Evolutionary conservation across 2,113 vertebrate genomes (phyloP), one percentile per base, ranked within the genome.

Genomic region (Piliocolobus tephrosceles): DNA sequence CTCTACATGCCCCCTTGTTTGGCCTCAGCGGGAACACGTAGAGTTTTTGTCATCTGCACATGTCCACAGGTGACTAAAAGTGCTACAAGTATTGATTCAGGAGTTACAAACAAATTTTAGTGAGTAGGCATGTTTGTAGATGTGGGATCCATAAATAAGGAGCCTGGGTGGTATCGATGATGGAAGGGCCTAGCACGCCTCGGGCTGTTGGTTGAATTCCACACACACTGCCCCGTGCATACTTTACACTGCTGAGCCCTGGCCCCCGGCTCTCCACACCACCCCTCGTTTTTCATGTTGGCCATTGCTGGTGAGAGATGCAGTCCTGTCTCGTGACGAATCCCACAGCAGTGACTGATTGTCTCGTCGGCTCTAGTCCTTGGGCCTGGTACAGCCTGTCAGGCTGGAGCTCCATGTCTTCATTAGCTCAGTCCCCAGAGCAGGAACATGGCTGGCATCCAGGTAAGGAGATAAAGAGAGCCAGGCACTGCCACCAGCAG

Each of bases 391-490:
- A 38, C 4, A 84, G 92, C 38, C 50, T 1, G 14, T 97, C n/a
- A 83, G 61, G 82, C 92, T 80, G 64, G 43, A 13, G 30, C 81
- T 92, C 93, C 81, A 80, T 87, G 17, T 96, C 78, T 98, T 92
- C 5, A 64, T 97, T 96, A 75, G 86, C 87, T 88, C 10, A 82
- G 68, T 90, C 64, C 32, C 79, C 73, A 43, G 79, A 27, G 70
- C 92, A 96, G 95, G 32, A 85, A 35, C 57, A 18, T 87, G 96
- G 82, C 95, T 81, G 0, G 0, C 0, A 78, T 95, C 17, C 45
- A 95, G 78, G 52, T 17, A 0, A 91, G 47, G 58, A 82, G 95
- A 66, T 70, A n/a, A 45, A 84, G 73, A 52, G 81, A 94, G 23
- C 5, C 35, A 80, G 32, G 1, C 10, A n/a, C 84, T 86, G 78